Conservation (phyloP, 2,888 invertebrate genomes). For the Drosophila paranaensis region DNA sequence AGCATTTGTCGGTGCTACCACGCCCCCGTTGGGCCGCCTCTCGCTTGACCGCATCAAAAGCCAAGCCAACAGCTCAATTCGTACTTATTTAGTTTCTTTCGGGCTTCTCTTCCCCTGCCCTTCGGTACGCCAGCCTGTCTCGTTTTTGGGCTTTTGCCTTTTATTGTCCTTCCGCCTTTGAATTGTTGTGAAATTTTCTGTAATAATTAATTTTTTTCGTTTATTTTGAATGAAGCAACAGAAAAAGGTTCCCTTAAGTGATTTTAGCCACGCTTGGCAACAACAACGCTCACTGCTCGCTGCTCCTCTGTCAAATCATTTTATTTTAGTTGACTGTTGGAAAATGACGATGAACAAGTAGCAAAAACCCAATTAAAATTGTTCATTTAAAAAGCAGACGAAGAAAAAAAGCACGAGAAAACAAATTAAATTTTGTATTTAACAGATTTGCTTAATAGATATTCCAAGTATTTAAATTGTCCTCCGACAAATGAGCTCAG, state of each 20-base stretch:
- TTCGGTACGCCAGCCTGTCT: no score
- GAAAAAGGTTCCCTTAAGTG: slow-evolving; percentile 64
- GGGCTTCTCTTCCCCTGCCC: neutral
- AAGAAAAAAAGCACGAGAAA: slow-evolving; percentile 2
- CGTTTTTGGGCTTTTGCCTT: slow-evolving; percentile 57
- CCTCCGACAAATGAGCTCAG: neutral
- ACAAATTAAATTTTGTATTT: slow-evolving; percentile 30
- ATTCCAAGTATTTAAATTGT: slow-evolving; percentile 15
- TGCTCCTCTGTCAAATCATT: slow-evolving; percentile 53
- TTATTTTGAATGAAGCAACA: slow-evolving; percentile 32
- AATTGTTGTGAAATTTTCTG: slow-evolving; percentile 73
- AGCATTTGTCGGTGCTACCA: neutral
- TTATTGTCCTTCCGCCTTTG: slow-evolving; percentile 73
- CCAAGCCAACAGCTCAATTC: slow-evolving; percentile 60
- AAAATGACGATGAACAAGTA: slow-evolving; percentile 17
- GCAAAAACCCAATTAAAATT: slow-evolving; percentile 73
- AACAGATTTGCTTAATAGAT: slow-evolving; percentile 26
- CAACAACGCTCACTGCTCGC: slow-evolving; percentile 37
- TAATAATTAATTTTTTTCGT: slow-evolving; percentile 72
- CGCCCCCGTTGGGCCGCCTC: slow-evolving; percentile 4
- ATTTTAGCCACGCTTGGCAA: slow-evolving; percentile 52
- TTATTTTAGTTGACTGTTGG: slow-evolving; percentile 68
- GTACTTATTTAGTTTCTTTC: slow-evolving; percentile 43
- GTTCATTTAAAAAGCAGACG: slow-evolving; percentile 30
- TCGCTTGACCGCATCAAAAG: slow-evolving; percentile 72